Conservation (phyloP, 92 coral and sea anemone species). For the Hydrozoanthus gracilis region DNA sequence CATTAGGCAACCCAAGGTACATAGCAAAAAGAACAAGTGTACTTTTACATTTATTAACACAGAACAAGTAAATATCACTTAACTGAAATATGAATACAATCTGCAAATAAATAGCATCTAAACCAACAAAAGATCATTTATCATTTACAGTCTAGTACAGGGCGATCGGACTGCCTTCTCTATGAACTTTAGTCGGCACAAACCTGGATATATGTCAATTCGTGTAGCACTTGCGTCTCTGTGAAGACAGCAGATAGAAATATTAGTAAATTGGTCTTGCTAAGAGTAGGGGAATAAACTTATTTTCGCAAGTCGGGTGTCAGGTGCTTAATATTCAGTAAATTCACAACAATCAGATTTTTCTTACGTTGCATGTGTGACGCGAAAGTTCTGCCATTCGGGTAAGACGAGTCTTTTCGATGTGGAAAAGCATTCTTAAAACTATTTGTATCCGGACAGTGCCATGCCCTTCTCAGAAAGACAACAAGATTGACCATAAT, state of each 20-base stretch:
- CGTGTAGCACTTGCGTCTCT: conserved; percentile 95
- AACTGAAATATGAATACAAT: no score
- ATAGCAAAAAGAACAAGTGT: no score
- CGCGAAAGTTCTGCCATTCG: not conserved
- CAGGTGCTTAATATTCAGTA: conserved; percentile 17
- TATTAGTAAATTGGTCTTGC: not conserved
- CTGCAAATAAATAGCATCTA: no score
- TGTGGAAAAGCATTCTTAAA: not conserved
- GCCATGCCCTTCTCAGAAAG: not conserved
- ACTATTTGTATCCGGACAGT: not conserved
- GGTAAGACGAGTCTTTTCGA: not conserved
- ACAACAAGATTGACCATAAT: not conserved
- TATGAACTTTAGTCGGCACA: conserved; percentile 41
- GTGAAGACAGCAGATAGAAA: conserved; percentile 44
- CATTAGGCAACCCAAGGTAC: no score
- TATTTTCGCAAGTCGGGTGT: not conserved
- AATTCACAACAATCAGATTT: not conserved
- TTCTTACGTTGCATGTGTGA: not conserved
- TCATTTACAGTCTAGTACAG: no score
- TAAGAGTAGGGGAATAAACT: not conserved
- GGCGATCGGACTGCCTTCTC: no score
- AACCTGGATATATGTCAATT: conserved; percentile 97
- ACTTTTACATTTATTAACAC: no score
- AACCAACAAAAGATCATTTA: no score
- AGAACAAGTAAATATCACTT: no score